phyloP scores from a whole-genome alignment of 2,888 invertebrate genomes.

The Lobophora halterata region DNA sequence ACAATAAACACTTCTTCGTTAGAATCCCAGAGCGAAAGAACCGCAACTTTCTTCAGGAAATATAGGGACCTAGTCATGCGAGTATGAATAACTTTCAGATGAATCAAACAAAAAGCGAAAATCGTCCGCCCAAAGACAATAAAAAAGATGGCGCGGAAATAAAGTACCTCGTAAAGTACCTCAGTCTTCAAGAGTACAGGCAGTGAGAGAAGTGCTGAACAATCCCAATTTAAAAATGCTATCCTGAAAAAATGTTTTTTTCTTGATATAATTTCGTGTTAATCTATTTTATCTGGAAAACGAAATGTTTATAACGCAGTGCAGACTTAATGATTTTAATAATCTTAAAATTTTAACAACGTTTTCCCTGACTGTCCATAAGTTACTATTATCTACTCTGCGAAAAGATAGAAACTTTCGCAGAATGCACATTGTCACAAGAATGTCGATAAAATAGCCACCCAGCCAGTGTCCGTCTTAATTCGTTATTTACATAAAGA shows the following conservation, averaged over 20 bases:
- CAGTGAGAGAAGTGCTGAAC: no score
- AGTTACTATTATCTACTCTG: conserved; percentile 1
- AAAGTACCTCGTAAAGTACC: conserved; percentile 31
- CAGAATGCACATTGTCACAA: conserved; percentile 29
- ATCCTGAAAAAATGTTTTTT: no score
- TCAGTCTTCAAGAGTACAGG: conserved; percentile 16
- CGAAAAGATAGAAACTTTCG: conserved; percentile 19
- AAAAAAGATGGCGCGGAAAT: conserved; percentile 31
- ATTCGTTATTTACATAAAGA: conserved; percentile 28
- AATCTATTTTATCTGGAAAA: no score
- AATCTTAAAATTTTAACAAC: no score
- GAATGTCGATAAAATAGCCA: conserved; percentile 19
- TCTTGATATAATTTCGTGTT: no score
- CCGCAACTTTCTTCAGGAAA: conserved; percentile 14
- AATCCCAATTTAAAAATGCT: no score
- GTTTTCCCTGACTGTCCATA: no score
- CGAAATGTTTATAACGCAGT: no score
- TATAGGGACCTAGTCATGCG: no score
- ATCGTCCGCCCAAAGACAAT: conserved; percentile 30
- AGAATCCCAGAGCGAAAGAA: no score
- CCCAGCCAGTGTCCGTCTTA: conserved; percentile 21
- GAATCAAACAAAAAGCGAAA: conserved; percentile 31
- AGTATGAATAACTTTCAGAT: conserved; percentile 29
- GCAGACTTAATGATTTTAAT: no score
- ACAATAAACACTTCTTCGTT: conserved; percentile 3